These are phyloP conservation scores for Dichetophora obliterata DNA, from an alignment of 2,888 invertebrate species.

Conservation along the genomic window DNA sequence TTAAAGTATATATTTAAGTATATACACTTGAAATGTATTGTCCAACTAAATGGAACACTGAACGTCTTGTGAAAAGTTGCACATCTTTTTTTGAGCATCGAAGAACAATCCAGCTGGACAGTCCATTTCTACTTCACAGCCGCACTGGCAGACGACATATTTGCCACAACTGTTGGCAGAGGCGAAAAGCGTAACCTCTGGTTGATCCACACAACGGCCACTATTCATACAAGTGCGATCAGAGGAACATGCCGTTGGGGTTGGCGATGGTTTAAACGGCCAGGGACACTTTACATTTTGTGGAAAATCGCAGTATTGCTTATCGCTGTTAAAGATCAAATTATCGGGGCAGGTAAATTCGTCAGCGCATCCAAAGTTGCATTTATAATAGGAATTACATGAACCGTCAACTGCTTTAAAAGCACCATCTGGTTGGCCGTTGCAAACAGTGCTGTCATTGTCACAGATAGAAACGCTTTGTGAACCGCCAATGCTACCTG, in stretches of 20 bases:
- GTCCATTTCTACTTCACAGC: conserved; percentile 38
- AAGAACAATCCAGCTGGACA: conserved; percentile 3
- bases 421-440: background rate
- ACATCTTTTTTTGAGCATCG: conserved; percentile 19
- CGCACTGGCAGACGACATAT: conserved; percentile 39
- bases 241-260: conserved; percentile 42
- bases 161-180: conserved; percentile 33
- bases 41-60: conserved; percentile 11
- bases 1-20: too few species aligned
- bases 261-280: conserved; percentile 32
- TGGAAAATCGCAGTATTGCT: conserved; percentile 47
- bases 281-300: conserved; percentile 43
- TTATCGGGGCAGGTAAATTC: conserved; percentile 40
- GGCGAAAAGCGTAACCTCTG: conserved; percentile 31
- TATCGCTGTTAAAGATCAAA: conserved; percentile 40
- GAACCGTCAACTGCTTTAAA: conserved; percentile 36
- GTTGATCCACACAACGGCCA: conserved; percentile 35
- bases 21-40: background rate
- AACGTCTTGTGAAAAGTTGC: conserved; percentile 31
- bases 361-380: conserved; percentile 42
- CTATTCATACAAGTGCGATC: conserved; percentile 43
- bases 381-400: conserved; percentile 49
- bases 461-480: background rate
- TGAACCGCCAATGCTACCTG: background rate
- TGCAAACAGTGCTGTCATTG: background rate